Evolutionary conservation across 2,888 invertebrate genomes (phyloP), one percentile per base, ranked within the genome.

Genomic region (Heliconius aoede): DNA sequence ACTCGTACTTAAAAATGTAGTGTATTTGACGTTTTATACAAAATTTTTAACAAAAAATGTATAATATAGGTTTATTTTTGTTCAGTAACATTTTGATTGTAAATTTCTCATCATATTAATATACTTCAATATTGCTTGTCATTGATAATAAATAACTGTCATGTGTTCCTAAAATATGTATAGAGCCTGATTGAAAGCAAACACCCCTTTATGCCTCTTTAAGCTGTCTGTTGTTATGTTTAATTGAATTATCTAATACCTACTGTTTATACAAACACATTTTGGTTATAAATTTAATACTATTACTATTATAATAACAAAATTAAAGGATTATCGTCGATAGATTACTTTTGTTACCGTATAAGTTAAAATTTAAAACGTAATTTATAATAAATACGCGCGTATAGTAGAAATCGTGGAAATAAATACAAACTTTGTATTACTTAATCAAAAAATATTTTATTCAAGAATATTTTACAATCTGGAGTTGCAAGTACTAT

Each of bases 191-290:
- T 40, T 40, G 18, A 67, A 40, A 40, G 46, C 9, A 67, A 67
- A 65, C 13, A 36, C 36, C 32, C 32, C 13, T 64, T 64, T 65
- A 36, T 24, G 11, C 46, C 68, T 51, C 28, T 18, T 28, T 26
- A 15, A 67, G 40, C n/a, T 67, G n/a, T n/a, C n/a, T n/a, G n/a
- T n/a, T n/a, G n/a, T n/a, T 67, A 46, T 68, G 67, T 68, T 68
- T 28, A 68, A 28, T 46, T 51, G 9, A 68, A 46, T 46, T 68
- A 28, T 26, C 28, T 21, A n/a, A 36, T 15, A 28, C 9, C 28
- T 46, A 51, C 36, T 65, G 65, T 65, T 65, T 36, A 36, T 15
- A 36, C n/a, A 65, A 65, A 36, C 36, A 24, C 15, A 65, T 65
- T 24, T 36, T 36, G 36, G 24, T 65, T 36, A 64, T 64, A 64